Conservation (phyloP, 2,888 invertebrate species). For the Subacronicta megacephala region DNA sequence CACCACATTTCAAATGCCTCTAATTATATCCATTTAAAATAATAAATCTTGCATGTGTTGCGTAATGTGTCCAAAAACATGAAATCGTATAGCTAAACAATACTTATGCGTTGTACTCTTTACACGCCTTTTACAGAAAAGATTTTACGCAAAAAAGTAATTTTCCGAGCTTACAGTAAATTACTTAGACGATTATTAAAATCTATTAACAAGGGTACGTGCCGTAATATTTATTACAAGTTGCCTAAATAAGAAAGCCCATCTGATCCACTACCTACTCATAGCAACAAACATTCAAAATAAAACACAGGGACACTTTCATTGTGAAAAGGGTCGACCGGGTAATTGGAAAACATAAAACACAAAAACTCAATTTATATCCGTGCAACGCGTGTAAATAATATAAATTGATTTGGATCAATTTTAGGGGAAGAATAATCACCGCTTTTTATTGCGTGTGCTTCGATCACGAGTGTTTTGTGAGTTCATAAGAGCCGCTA, state of each 20-base stretch:
- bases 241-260: slow-evolving; percentile 32
- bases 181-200: slow-evolving; percentile 27
- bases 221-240: slow-evolving; percentile 38
- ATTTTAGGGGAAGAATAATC: slow-evolving; percentile 73
- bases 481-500: slow-evolving; percentile 74
- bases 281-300: slow-evolving; percentile 55
- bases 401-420: slow-evolving; percentile 75
- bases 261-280: slow-evolving; percentile 46
- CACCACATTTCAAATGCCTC: too few species aligned
- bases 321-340: slow-evolving; percentile 60
- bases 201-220: slow-evolving; percentile 24
- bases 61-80: too few species aligned
- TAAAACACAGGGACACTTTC: slow-evolving; percentile 57
- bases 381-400: slow-evolving; percentile 63
- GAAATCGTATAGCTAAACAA: too few species aligned
- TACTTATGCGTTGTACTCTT: too few species aligned
- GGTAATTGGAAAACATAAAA: slow-evolving; percentile 71
- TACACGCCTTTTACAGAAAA: too few species aligned
- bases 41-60: too few species aligned
- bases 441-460: slow-evolving; percentile 68
- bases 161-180: slow-evolving; percentile 16
- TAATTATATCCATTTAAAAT: too few species aligned
- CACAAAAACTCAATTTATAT: slow-evolving; percentile 73
- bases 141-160: slow-evolving; percentile 11
- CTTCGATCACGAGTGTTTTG: slow-evolving; percentile 68